Conservation (phyloP, 2,113 vertebrate genomes). For the Corythornis vintsioides region DNA sequence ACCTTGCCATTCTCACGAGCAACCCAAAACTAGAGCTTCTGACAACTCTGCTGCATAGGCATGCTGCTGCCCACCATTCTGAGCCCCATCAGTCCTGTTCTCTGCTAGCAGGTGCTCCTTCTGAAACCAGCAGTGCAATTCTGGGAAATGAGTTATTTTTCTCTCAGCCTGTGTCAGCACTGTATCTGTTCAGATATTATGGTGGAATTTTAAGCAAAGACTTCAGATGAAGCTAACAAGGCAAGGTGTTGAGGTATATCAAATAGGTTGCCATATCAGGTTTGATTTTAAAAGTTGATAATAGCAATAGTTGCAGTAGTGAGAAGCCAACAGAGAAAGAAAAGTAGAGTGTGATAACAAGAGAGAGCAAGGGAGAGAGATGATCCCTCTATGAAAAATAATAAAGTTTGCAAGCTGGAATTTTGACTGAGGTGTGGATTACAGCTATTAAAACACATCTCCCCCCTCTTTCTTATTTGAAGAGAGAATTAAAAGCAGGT, state of each 20-base stretch:
- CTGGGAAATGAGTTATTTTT: background rate
- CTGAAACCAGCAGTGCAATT: background rate
- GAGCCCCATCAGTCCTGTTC: background rate
- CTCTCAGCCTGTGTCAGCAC: background rate
- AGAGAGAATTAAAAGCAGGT: slow-evolving; percentile 87
- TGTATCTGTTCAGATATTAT: background rate
- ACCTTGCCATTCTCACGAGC: background rate
- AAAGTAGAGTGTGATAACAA: slow-evolving; percentile 68
- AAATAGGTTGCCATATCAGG: slow-evolving; percentile 18
- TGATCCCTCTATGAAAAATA: slow-evolving; percentile 74
- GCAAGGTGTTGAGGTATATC: slow-evolving; percentile 2
- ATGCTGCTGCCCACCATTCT: background rate
- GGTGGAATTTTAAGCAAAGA: slow-evolving; percentile 24
- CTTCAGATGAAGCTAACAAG: slow-evolving; percentile 34
- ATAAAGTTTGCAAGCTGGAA: slow-evolving; percentile 84
- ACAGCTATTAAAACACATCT: slow-evolving; percentile 88
- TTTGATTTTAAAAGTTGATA: slow-evolving; percentile 60
- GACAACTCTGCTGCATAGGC: background rate
- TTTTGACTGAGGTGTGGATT: slow-evolving; percentile 89
- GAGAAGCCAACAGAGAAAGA: slow-evolving; percentile 36
- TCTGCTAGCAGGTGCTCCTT: background rate
- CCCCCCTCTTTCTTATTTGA: slow-evolving; percentile 82
- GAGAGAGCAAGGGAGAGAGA: slow-evolving; percentile 50
- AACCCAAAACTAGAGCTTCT: background rate
- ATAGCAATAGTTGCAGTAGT: slow-evolving; percentile 41